Base-by-base conservation (phyloP, 2,113 vertebrate genomes). In the Podiceps cristatus region DNA sequence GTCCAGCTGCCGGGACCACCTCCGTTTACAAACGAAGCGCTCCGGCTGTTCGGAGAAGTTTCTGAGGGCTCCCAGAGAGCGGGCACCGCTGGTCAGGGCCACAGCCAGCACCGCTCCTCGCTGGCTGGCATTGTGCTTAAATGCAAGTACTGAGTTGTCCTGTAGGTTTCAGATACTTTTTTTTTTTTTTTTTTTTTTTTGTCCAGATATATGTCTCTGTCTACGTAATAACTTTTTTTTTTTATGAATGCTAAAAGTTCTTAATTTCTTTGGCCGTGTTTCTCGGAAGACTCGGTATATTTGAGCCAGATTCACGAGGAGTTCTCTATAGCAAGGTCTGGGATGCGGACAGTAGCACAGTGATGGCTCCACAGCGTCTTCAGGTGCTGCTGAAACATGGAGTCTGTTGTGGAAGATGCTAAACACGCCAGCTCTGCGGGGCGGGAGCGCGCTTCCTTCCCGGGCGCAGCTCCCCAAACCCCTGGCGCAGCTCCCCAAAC, bases 391-490 rank as follows among this genome's bases (percentile, higher is more conserved):
- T 28, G 35, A 16, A 47, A 8, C 1, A 14, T 29, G 11, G 60
- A 18, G 22, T 24, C 5, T 52, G 14, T 15, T 19, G 29, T 35
- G 80, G 68, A 29, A 66, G 93, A 18, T 27, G 20, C 55, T 64
- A 28, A 59, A 2, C 37, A 1, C 1, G 0, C 2, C 11, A 18
- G 52, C 64, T 44, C 31, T 6, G 18, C 0, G 0, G 35, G 55
- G 10, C 53, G 47, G 79, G 72, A 66, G 18, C 0, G 1, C 8
- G 13, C 47, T 55, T 47, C 33, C 37, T 60, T 37, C 73, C 55
- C 1, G 1, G n/a, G n/a, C n/a, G n/a, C n/a, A n/a, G n/a, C n/a
- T n/a, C n/a, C n/a, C n/a, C n/a, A n/a, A n/a, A n/a, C n/a, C n/a
- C n/a, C n/a, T n/a, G 15, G 1, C 33, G 14, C 35, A 33, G 45